Percentiles rank a stretch among this genome's conserved stretches.
phyloP scores from a whole-genome alignment of 2,888 invertebrate genomes.

The Megastigmus dorsalis region DNA sequence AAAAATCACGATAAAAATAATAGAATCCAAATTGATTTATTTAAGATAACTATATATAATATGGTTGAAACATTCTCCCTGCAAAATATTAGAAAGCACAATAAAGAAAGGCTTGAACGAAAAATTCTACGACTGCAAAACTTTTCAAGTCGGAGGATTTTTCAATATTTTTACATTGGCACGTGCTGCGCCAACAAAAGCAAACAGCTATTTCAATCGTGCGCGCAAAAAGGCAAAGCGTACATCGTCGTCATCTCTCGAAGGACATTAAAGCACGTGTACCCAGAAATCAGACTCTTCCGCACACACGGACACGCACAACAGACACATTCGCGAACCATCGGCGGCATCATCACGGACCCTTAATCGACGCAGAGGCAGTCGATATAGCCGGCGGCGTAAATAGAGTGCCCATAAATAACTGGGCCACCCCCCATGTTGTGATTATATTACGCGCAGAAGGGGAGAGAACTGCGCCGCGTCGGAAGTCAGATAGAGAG shows the following conservation, averaged over 20 bases:
- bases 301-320: too few species aligned
- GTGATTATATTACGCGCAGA: slow-evolving; percentile 72
- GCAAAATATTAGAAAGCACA: too few species aligned
- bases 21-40: too few species aligned
- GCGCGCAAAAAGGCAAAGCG: slow-evolving; percentile 27
- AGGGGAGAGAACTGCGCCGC: slow-evolving; percentile 53
- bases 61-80: too few species aligned
- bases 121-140: too few species aligned
- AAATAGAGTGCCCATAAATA: slow-evolving; percentile 68
- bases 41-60: background rate
- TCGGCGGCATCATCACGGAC: slow-evolving; percentile 14
- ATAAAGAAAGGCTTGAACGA: too few species aligned
- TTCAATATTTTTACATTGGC: too few species aligned
- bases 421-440: slow-evolving; percentile 72
- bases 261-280: slow-evolving; percentile 7
- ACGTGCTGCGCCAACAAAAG: too few species aligned
- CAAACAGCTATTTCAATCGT: background rate
- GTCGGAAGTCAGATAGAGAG: slow-evolving; percentile 13
- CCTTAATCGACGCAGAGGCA: slow-evolving; percentile 23
- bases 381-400: slow-evolving; percentile 32
- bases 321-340: background rate
- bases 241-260: slow-evolving; percentile 17
- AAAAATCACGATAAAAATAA: too few species aligned
- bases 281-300: background rate
- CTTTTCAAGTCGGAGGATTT: too few species aligned